A percentile compares a stretch with the other conserved stretches of the same genome.
Conservation (phyloP, 1,140 invertebrate species). For the Nasonia longicornis region DNA sequence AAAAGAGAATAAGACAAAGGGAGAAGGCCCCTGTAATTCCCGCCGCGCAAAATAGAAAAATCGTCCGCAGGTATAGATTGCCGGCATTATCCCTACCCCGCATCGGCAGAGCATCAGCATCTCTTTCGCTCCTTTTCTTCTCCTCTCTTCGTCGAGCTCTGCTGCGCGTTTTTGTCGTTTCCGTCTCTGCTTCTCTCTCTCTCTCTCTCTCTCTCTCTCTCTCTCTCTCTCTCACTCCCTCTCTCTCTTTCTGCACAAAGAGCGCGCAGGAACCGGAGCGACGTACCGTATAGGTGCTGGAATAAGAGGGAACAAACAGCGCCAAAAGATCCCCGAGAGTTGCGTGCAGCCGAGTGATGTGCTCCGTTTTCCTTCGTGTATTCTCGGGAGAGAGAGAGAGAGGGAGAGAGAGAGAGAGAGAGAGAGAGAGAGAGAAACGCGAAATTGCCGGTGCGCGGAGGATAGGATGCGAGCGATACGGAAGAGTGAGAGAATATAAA, state of each 20-base stretch:
- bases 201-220: slow-evolving; percentile 40
- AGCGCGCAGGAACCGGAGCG: slow-evolving; percentile 15
- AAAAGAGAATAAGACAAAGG: slow-evolving; percentile 26
- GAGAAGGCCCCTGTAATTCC: slow-evolving; percentile 59
- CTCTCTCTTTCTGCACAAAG: slow-evolving; percentile 55
- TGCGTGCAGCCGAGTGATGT: slow-evolving; percentile 29
- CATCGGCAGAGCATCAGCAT: no score
- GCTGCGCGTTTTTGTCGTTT: slow-evolving; percentile 30
- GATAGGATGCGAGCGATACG: neutral
- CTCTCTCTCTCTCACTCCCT: neutral
- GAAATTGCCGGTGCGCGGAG: neutral
- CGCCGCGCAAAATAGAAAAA: slow-evolving; percentile 59
- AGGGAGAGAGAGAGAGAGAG: neutral
- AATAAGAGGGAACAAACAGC: slow-evolving; percentile 17
- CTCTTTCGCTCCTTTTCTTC: neutral
- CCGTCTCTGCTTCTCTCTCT: slow-evolving; percentile 39
- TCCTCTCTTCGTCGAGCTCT: neutral
- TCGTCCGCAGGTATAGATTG: slow-evolving; percentile 64
- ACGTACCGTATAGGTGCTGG: neutral
- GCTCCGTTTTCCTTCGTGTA: neutral
- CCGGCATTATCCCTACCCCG: slow-evolving; percentile 64
- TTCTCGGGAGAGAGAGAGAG: neutral
- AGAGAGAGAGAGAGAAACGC: neutral
- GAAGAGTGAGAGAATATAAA: neutral
- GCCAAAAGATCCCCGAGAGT: slow-evolving; percentile 19